Base-by-base conservation (phyloP, 2,888 invertebrate genomes). In the Rotaria socialis region DNA sequence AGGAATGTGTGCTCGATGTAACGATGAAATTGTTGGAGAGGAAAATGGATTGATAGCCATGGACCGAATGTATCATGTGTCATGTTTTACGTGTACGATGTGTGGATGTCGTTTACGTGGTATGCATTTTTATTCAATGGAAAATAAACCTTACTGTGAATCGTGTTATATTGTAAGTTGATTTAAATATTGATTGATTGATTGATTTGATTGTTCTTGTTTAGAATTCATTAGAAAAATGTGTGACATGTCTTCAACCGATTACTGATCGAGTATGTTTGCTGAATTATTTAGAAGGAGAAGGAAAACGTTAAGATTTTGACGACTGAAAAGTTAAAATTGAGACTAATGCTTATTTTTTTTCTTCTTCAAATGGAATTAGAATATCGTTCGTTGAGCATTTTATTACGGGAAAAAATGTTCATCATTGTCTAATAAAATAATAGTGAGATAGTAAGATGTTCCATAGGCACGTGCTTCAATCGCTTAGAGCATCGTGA, bases 31-130 rank as follows among this genome's bases (percentile, higher is more conserved):
- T 67, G 93, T 96, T 87, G 96, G 96, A 0, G 97, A 97, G 92
- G 95, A 94, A 88, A 95, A 95, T 88, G 99, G 98, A 3, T 99
- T 98, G 90, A 96, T 97, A 5, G 98, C 98, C 6, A 96, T 99
- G 95, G 96, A 96, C 88, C 94, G 96, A 91, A 94, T 97, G 89
- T 98, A 96, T 91, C 98, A 99, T 91, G 95, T 96, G 67, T 93
- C 94, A 88, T 99, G 99, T 90, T 99, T 99, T 91, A 94, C 95
- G 84, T 99, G 99, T 90, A 94, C 94, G 88, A 94, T 94, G 88
- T 98, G 97, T 91, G 95, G 92, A 92, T 89, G 90, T 41, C 95
- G 95, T 91, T 92, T 97, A 85, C 94, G 95, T 92, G 97, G 97
- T 10, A 96, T 96, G 91, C 91, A 92, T 24, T 99, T 99, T 92